Evolutionary conservation across 2,113 vertebrate genomes (phyloP).

Genomic region (Orcinus orca): DNA sequence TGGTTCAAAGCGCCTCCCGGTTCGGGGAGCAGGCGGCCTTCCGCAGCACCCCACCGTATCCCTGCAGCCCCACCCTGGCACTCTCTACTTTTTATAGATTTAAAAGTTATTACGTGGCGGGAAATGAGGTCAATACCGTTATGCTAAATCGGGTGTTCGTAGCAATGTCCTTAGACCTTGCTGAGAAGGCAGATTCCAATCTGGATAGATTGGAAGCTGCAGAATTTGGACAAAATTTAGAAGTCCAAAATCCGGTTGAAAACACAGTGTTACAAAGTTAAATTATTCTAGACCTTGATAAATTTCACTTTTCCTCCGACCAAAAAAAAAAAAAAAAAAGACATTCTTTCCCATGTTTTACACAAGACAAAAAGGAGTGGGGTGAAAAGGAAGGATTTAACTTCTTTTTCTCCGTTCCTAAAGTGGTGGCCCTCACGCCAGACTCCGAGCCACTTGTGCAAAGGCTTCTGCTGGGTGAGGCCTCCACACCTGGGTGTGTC

Average conservation of each 20-base stretch:
- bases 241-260: neutral
- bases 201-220: neutral
- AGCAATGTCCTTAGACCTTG: neutral
- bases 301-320: neutral
- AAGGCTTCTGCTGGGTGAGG: neutral
- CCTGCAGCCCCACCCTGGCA: neutral
- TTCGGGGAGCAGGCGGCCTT: neutral
- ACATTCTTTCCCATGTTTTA: neutral
- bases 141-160: neutral
- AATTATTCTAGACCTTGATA: neutral
- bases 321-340: neutral
- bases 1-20: neutral
- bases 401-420: neutral
- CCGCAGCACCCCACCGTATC: neutral
- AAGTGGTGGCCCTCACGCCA: neutral
- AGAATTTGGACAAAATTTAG: neutral
- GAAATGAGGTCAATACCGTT: neutral
- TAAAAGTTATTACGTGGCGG: neutral
- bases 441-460: neutral
- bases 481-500: neutral
- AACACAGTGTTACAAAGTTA: neutral
- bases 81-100: conserved; percentile 38
- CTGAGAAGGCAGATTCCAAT: neutral
- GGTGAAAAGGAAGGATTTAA: neutral
- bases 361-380: neutral